These are phyloP conservation scores for Ormia ochracea DNA, from an alignment of 2,888 invertebrate species.

Conservation along the genomic window DNA sequence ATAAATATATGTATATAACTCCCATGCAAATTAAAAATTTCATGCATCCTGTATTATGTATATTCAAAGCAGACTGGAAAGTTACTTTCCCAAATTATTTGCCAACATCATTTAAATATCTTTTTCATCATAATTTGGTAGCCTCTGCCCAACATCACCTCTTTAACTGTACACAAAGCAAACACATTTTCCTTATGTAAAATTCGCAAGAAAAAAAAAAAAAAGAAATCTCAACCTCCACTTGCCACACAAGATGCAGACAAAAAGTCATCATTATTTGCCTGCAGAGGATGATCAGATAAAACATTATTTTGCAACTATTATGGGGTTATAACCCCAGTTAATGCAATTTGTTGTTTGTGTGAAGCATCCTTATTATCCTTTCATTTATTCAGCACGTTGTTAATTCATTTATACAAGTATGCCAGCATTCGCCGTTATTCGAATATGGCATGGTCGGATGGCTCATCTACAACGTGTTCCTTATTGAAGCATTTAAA, in stretches of 20 bases:
- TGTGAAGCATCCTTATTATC: slow-evolving; percentile 71
- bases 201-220: slow-evolving; percentile 2
- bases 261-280: slow-evolving; percentile 8
- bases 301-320: slow-evolving; percentile 34
- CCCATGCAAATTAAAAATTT: no score
- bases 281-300: not conserved
- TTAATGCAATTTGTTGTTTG: slow-evolving; percentile 64
- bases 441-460: slow-evolving; percentile 27
- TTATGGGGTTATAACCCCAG: slow-evolving; percentile 49
- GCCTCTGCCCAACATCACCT: not conserved
- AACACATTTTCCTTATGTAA: not conserved
- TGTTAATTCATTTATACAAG: slow-evolving; percentile 76
- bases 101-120: not conserved
- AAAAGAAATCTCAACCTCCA: not conserved
- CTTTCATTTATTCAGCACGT: slow-evolving; percentile 74
- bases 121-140: not conserved
- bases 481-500: not conserved
- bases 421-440: slow-evolving; percentile 47
- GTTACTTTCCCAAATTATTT: not conserved
- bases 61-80: no score
- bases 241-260: not conserved
- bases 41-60: not conserved
- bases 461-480: slow-evolving; percentile 19
- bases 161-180: not conserved
- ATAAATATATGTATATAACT: no score